phyloP scores from a whole-genome alignment of 2,113 vertebrate genomes.

The Haemorhous mexicanus region DNA sequence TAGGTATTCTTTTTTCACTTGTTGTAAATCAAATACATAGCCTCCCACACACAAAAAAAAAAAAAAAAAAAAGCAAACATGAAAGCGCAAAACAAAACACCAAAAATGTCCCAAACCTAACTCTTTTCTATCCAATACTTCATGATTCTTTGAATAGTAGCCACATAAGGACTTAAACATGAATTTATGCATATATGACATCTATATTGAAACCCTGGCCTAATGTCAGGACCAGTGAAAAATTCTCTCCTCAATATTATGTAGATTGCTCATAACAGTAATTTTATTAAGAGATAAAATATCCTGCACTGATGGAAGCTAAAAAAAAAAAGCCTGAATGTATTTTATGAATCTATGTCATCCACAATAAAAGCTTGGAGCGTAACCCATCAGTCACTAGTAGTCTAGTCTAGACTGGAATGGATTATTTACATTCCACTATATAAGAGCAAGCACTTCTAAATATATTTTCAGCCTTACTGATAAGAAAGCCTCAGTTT shows the following conservation, averaged over 20 bases:
- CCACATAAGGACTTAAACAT: neutral
- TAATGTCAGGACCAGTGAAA: neutral
- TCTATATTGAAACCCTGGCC: neutral
- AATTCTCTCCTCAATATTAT: neutral
- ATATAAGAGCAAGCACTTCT: neutral
- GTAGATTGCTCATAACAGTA: neutral
- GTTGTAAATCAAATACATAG: neutral
- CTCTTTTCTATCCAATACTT: neutral
- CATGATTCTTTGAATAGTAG: neutral
- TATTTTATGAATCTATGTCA: neutral
- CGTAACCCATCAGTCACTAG: neutral
- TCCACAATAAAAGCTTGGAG: neutral
- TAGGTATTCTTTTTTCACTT: neutral
- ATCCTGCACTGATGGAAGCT: neutral
- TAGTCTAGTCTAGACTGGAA: neutral
- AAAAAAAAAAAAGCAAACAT: neutral
- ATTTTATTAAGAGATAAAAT: neutral
- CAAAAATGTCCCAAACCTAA: neutral
- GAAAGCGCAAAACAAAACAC: neutral
- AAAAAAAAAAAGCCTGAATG: neutral
- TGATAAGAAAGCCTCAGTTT: neutral
- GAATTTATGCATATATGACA: neutral
- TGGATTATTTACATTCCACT: neutral
- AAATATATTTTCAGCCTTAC: neutral
- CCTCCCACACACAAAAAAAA: fast-evolving